phyloP scores from a whole-genome alignment of 1,140 invertebrate species.

The Drosophila malerkotliana region DNA sequence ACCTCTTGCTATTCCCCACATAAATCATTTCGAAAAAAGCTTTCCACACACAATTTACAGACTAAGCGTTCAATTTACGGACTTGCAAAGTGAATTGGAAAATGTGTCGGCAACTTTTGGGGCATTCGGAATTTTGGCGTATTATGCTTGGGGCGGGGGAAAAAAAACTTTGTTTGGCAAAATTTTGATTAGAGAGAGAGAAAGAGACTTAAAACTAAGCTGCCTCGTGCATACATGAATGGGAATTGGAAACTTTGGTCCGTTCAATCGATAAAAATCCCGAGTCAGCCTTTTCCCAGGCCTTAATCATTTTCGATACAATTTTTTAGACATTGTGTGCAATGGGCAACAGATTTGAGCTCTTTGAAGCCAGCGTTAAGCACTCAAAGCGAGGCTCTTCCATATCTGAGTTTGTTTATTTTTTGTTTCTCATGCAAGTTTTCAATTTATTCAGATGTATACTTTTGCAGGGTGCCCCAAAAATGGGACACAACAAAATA shows the following conservation, averaged over 20 bases:
- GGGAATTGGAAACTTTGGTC: conserved; percentile 34
- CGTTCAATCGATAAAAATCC: conserved; percentile 55
- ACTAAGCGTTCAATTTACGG: conserved; percentile 37
- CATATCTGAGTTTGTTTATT: conserved; percentile 36
- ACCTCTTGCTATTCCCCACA: conserved; percentile 10
- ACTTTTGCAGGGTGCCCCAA: conserved; percentile 30
- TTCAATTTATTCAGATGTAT: conserved; percentile 62
- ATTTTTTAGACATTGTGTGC: conserved; percentile 22
- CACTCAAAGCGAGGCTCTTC: conserved; percentile 49
- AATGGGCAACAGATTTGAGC: conserved; percentile 29
- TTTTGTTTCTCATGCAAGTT: conserved; percentile 22
- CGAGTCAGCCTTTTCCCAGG: conserved; percentile 41
- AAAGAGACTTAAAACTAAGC: conserved; percentile 61
- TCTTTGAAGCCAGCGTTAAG: conserved; percentile 54
- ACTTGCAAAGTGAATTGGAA: conserved; percentile 48
- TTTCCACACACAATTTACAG: conserved; percentile 1
- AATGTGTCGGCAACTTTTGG: conserved; percentile 28
- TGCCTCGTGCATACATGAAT: conserved; percentile 38
- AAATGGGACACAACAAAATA: conserved; percentile 33
- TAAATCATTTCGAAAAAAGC: conserved; percentile 33
- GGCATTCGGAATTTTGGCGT: conserved; percentile 29
- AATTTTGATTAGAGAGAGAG: conserved; percentile 59
- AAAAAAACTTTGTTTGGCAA: conserved; percentile 48
- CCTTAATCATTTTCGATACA: conserved; percentile 61
- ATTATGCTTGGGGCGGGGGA: conserved; percentile 17